Conservation (phyloP, 2,797 vertebrate species). For the Poeciliopsis presidionis region DNA sequence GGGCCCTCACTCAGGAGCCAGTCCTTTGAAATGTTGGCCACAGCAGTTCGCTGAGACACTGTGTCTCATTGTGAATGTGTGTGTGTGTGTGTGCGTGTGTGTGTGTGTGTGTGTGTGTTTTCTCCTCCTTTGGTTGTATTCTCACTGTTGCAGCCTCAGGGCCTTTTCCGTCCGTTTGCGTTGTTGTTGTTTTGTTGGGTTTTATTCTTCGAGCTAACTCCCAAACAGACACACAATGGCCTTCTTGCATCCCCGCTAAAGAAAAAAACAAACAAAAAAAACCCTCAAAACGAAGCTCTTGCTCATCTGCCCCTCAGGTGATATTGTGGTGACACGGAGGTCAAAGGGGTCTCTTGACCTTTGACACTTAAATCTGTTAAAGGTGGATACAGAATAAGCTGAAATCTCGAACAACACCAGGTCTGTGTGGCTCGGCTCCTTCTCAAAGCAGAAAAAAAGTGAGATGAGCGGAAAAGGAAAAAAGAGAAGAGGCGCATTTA, state of each 20-base stretch:
- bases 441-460: conserved; percentile 5
- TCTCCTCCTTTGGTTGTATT: conserved; percentile 40
- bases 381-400: conserved; percentile 45
- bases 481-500: conserved; percentile 12
- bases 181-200: conserved; percentile 44
- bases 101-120: conserved; percentile 12
- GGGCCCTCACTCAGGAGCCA: conserved; percentile 63
- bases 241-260: conserved; percentile 25
- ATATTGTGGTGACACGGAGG: conserved; percentile 60
- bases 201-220: conserved; percentile 15
- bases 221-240: conserved; percentile 39
- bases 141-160: conserved; percentile 62
- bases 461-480: background rate
- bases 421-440: conserved; percentile 16
- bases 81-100: conserved; percentile 30
- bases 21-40: conserved; percentile 70
- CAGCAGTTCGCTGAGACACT: conserved; percentile 67
- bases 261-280: too few relatives aligned
- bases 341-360: conserved; percentile 70
- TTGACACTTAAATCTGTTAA: conserved; percentile 67
- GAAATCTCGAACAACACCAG: conserved; percentile 30
- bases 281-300: conserved; percentile 10
- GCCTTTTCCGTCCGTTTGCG: conserved; percentile 50
- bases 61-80: conserved; percentile 67
- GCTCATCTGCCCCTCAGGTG: conserved; percentile 61